A percentile compares a stretch with the other conserved stretches of the same genome.
phyloP scores from a whole-genome alignment of 2,113 vertebrate species.

The Neogale vison region DNA sequence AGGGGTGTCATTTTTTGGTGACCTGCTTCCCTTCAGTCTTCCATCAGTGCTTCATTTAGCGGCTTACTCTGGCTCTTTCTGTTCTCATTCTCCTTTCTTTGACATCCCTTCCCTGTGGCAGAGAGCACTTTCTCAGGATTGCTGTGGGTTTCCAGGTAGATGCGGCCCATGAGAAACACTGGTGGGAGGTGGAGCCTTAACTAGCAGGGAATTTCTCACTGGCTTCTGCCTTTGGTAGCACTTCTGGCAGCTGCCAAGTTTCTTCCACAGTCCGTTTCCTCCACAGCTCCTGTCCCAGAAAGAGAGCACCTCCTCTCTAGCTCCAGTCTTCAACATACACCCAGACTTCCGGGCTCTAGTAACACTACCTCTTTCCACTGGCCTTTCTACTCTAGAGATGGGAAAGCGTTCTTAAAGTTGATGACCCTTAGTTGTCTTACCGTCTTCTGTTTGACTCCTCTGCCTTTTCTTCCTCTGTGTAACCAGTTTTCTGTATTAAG shows the following conservation, averaged over 20 bases:
- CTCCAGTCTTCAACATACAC: background rate
- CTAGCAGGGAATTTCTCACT: background rate
- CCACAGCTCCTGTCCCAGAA: rapidly evolving
- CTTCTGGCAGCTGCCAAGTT: background rate
- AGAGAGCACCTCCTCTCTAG: background rate
- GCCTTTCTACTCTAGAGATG: background rate
- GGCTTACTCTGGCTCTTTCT: background rate
- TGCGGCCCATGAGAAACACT: background rate
- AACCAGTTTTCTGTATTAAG: background rate
- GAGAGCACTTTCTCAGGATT: background rate
- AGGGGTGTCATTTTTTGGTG: background rate
- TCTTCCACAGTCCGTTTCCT: background rate
- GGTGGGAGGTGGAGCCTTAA: background rate
- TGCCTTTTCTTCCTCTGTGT: background rate
- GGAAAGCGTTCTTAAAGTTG: background rate
- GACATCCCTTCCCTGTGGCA: background rate
- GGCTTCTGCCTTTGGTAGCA: background rate
- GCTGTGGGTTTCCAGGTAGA: background rate
- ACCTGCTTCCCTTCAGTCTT: background rate
- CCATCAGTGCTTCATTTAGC: background rate
- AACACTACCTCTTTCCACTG: no score
- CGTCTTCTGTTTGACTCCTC: background rate
- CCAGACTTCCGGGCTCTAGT: background rate
- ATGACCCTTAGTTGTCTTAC: background rate
- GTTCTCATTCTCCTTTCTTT: background rate